phyloP scores from a whole-genome alignment of 2,888 invertebrate genomes.

The Malthinus flaveolus region DNA sequence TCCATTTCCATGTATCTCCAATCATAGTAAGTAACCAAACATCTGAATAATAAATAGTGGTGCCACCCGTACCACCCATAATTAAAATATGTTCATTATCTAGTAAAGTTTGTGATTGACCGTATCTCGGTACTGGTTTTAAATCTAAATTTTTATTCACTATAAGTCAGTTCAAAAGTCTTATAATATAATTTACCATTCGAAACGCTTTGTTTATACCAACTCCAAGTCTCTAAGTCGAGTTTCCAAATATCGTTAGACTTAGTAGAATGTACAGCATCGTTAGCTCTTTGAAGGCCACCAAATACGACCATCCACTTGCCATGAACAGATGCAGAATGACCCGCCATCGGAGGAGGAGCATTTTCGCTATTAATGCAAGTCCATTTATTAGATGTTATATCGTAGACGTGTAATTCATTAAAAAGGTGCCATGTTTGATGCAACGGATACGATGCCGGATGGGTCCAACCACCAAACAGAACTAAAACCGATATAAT shows the following conservation, averaged over 20 bases:
- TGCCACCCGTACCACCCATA: constrained; percentile 86
- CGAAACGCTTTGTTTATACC: constrained; percentile 74
- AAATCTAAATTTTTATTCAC: constrained; percentile 28
- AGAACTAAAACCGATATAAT: constrained; percentile 53
- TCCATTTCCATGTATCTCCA: constrained; percentile 71
- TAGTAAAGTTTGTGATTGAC: constrained; percentile 87
- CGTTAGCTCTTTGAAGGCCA: constrained; percentile 49
- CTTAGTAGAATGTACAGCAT: constrained; percentile 52
- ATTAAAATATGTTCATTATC: constrained; percentile 79
- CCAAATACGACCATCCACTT: constrained; percentile 82
- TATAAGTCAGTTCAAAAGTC: background rate
- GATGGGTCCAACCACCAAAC: constrained; percentile 96
- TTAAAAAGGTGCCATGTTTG: constrained; percentile 88
- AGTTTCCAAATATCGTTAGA: constrained; percentile 91
- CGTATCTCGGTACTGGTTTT: constrained; percentile 66
- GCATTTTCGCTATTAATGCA: constrained; percentile 63
- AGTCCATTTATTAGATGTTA: constrained; percentile 79
- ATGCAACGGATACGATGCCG: constrained; percentile 81
- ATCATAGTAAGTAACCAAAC: constrained; percentile 86
- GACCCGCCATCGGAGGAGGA: constrained; percentile 87
- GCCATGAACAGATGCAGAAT: constrained; percentile 85
- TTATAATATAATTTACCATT: constrained; percentile 17
- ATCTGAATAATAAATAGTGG: constrained; percentile 84
- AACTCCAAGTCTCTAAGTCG: constrained; percentile 73
- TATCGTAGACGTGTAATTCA: constrained; percentile 87